Percentiles rank a stretch among this genome's conserved stretches.
These are phyloP conservation scores for Vidua macroura DNA, from an alignment of 2,113 vertebrate species.

Conservation along the genomic window DNA sequence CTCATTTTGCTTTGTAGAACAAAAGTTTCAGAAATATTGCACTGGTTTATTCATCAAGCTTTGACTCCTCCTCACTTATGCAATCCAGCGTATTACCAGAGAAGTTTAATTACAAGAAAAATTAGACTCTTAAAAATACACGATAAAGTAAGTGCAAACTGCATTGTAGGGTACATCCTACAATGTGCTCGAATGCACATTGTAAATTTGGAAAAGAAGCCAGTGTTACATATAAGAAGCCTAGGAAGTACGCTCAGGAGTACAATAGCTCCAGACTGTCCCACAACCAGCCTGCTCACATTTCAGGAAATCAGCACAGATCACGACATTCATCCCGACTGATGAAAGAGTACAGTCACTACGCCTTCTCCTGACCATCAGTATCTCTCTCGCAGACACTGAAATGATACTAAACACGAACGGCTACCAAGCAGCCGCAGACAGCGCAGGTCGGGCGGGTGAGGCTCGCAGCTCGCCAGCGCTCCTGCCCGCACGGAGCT, in stretches of 20 bases:
- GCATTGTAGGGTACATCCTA: too few species aligned
- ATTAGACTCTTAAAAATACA: not conserved
- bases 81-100: not conserved
- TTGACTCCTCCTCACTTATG: not conserved
- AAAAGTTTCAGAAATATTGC: not conserved
- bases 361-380: not conserved
- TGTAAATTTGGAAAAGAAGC: not conserved
- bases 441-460: not conserved
- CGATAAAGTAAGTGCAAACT: not conserved
- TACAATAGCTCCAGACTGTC: not conserved
- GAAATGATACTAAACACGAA: fast-evolving
- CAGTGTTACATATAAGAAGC: not conserved
- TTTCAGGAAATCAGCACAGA: not conserved
- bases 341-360: not conserved
- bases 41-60: not conserved
- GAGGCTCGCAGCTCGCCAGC: not conserved
- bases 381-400: not conserved
- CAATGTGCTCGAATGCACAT: too few species aligned
- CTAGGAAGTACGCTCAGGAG: not conserved
- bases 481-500: not conserved
- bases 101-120: not conserved
- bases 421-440: not conserved
- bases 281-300: not conserved
- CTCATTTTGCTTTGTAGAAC: not conserved
- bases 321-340: not conserved